Evolutionary conservation across 2,888 invertebrate genomes (phyloP).

Genomic region (Elysia crispata): DNA sequence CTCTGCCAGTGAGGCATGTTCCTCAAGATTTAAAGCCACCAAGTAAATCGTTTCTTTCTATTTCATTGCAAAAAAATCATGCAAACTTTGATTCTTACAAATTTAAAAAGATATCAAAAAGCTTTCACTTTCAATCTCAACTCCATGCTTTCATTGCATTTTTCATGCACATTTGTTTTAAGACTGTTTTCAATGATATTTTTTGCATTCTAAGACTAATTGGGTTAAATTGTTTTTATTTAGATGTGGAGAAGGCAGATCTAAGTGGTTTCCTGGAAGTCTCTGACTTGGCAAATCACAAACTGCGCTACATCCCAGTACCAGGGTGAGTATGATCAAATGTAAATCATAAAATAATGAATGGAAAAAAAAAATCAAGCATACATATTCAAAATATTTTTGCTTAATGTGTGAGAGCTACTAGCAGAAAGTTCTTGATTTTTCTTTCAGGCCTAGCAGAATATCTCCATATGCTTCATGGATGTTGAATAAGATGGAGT

Average conservation of each 20-base stretch:
- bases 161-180: neutral
- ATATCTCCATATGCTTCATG: conserved; percentile 80
- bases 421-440: neutral
- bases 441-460: conserved; percentile 60
- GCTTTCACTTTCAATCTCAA: too few species aligned
- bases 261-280: conserved; percentile 80
- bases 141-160: too few species aligned
- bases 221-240: too few species aligned
- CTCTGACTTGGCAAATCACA: conserved; percentile 79
- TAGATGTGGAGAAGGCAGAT: conserved; percentile 28
- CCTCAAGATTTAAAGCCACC: conserved; percentile 71
- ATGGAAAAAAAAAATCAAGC: too few species aligned
- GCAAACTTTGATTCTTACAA: too few species aligned
- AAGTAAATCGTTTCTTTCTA: conserved; percentile 56
- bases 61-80: too few species aligned
- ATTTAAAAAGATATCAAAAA: too few species aligned
- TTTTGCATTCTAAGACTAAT: too few species aligned
- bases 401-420: too few species aligned
- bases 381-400: too few species aligned
- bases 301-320: conserved; percentile 80
- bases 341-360: too few species aligned
- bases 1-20: conserved; percentile 69
- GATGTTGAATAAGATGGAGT: conserved; percentile 77
- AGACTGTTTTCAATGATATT: too few species aligned
- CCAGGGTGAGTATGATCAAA: conserved; percentile 77